Evolutionary conservation across 2,113 vertebrate species (phyloP).

Genomic region (Siniperca chuatsi): DNA sequence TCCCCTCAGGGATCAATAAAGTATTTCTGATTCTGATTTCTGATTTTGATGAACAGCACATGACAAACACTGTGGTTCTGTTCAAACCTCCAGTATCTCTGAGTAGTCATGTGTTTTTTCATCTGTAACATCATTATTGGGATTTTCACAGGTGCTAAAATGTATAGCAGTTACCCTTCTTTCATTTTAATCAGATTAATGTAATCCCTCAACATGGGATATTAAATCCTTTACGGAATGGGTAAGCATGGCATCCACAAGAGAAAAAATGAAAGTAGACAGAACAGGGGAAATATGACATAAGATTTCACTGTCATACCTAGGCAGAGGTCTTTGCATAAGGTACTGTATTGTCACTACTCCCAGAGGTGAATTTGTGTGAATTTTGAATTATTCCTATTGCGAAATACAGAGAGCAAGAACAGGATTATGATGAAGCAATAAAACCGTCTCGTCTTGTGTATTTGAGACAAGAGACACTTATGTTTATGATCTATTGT

Average conservation of each 20-base stretch:
- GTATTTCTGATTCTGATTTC: too few relatives aligned
- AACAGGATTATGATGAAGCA: conserved; percentile 31
- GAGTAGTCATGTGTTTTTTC: background rate
- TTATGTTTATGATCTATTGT: conserved; percentile 9
- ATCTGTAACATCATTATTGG: conserved; percentile 34
- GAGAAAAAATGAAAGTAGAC: background rate
- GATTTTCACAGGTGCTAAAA: conserved; percentile 28
- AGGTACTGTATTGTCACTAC: background rate
- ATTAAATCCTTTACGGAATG: background rate
- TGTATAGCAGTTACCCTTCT: conserved; percentile 44
- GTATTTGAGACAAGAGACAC: conserved; percentile 16
- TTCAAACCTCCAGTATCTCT: conserved; percentile 6
- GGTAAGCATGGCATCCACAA: background rate
- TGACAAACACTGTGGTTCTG: background rate
- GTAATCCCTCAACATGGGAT: conserved; percentile 45
- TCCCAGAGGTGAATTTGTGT: background rate
- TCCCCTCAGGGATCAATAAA: too few relatives aligned
- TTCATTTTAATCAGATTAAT: conserved; percentile 53
- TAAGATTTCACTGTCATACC: background rate
- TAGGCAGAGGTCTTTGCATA: background rate
- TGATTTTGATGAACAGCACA: background rate
- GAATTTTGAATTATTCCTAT: conserved; percentile 13
- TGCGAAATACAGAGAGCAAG: conserved; percentile 16
- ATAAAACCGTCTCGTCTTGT: conserved; percentile 7
- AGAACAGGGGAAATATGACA: conserved; percentile 10